A percentile compares a stretch with the other conserved stretches of the same genome.
phyloP scores from a whole-genome alignment of 1,140 invertebrate genomes.

The Elysia chlorotica region DNA sequence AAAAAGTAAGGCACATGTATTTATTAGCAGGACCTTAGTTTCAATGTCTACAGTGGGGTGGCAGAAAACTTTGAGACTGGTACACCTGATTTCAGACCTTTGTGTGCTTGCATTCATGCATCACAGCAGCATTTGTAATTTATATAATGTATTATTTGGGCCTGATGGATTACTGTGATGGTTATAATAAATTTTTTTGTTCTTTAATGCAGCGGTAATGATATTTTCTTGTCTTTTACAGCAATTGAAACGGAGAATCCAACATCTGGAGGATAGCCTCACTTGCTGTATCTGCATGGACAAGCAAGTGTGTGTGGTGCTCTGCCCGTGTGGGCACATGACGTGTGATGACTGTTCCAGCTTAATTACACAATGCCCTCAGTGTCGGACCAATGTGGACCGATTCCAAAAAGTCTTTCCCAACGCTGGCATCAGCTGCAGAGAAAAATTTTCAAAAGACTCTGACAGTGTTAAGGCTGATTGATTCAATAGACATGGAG shows the following conservation, averaged over 20 bases:
- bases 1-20: no score
- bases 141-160: no score
- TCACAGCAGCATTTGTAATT: no score
- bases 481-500: no score
- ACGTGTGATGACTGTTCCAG: slow-evolving; percentile 79
- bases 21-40: no score
- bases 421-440: no score
- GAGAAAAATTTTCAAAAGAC: no score
- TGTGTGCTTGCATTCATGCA: no score
- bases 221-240: slow-evolving; percentile 23
- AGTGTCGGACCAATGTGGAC: slow-evolving; percentile 71
- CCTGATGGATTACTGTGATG: background rate
- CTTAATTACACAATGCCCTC: slow-evolving; percentile 77
- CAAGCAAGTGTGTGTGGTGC: slow-evolving; percentile 81
- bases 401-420: slow-evolving; percentile 40
- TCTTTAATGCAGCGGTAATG: background rate
- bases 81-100: no score
- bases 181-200: background rate
- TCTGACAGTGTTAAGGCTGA: no score
- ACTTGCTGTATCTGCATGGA: slow-evolving; percentile 93
- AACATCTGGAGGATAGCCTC: slow-evolving; percentile 40
- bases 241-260: slow-evolving; percentile 36
- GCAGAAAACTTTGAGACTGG: no score
- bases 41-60: no score
- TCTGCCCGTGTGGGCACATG: slow-evolving; percentile 89